Percentiles rank a stretch among this genome's conserved stretches.
Evolutionary conservation across 2,888 invertebrate species (phyloP).

Genomic region (Apamea anceps): DNA sequence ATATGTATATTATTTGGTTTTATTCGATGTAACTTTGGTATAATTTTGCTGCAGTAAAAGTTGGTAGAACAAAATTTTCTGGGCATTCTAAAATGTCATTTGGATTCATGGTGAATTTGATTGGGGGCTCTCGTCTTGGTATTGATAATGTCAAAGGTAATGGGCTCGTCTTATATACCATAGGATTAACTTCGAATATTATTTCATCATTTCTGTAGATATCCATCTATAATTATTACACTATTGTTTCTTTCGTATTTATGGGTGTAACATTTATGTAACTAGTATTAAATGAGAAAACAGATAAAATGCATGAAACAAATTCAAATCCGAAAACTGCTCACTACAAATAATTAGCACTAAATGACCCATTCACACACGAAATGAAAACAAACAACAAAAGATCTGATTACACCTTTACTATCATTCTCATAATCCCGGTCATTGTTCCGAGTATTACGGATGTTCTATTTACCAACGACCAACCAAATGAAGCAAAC

Average conservation of each 20-base stretch:
- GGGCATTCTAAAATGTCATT: no score
- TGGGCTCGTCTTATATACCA: neutral
- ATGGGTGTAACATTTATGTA: neutral
- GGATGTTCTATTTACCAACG: conserved; percentile 63
- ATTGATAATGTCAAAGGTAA: neutral
- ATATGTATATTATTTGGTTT: conserved; percentile 37
- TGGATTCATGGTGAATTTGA: neutral
- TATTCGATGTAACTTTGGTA: neutral
- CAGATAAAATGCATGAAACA: neutral
- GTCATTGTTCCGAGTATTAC: conserved; percentile 56
- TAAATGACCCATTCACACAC: conserved; percentile 3
- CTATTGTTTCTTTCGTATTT: neutral
- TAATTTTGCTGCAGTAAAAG: neutral
- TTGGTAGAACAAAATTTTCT: neutral
- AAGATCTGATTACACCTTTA: conserved; percentile 21
- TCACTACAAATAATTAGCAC: neutral
- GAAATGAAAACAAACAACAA: conserved; percentile 27
- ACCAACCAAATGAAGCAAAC: conserved; percentile 74
- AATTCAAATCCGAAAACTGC: neutral
- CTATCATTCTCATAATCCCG: conserved; percentile 42
- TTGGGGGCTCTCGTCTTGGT: neutral
- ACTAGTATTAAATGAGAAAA: neutral
- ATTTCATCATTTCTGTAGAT: neutral
- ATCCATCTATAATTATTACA: neutral
- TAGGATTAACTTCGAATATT: neutral